Evolutionary conservation across 2,888 invertebrate genomes (phyloP).

Genomic region (Eupithecia inturbata): DNA sequence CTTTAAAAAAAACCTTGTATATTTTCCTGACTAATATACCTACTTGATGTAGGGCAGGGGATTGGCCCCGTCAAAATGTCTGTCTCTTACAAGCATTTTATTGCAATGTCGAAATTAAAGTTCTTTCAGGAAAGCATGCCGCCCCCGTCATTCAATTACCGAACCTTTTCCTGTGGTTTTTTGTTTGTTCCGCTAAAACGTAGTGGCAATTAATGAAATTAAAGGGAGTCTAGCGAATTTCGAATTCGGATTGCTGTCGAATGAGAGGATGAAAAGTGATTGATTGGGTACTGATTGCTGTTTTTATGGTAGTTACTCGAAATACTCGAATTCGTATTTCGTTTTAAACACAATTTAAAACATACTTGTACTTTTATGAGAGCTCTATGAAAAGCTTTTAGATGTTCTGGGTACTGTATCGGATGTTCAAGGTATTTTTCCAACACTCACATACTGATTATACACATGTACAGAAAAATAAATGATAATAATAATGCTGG

Average conservation of each 20-base stretch:
- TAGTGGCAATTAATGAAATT: slow-evolving; percentile 46
- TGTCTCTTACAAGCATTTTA: background rate
- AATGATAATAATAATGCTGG: too few relatives aligned
- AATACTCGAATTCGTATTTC: background rate
- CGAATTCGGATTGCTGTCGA: slow-evolving; percentile 41
- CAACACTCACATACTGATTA: too few relatives aligned
- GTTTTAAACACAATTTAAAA: background rate
- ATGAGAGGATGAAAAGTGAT: slow-evolving; percentile 33
- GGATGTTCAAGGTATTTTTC: too few relatives aligned
- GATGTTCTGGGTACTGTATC: background rate
- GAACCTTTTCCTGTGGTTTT: slow-evolving; percentile 50
- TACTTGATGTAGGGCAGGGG: background rate
- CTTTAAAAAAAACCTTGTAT: too few relatives aligned
- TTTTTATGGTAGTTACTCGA: slow-evolving; percentile 20
- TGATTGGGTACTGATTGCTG: slow-evolving; percentile 33
- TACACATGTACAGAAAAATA: too few relatives aligned
- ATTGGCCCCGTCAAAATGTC: background rate
- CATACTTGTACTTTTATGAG: background rate
- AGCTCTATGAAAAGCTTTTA: background rate
- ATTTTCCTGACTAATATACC: too few relatives aligned
- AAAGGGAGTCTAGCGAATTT: slow-evolving; percentile 42
- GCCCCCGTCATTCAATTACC: slow-evolving; percentile 59
- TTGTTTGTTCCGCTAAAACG: slow-evolving; percentile 48
- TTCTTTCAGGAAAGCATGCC: slow-evolving; percentile 8
- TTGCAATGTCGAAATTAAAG: slow-evolving; percentile 1